A percentile compares a stretch with the other conserved stretches of the same genome.
Conservation (phyloP, 2,797 vertebrate genomes). For the Hapalemur alaotrensis region DNA sequence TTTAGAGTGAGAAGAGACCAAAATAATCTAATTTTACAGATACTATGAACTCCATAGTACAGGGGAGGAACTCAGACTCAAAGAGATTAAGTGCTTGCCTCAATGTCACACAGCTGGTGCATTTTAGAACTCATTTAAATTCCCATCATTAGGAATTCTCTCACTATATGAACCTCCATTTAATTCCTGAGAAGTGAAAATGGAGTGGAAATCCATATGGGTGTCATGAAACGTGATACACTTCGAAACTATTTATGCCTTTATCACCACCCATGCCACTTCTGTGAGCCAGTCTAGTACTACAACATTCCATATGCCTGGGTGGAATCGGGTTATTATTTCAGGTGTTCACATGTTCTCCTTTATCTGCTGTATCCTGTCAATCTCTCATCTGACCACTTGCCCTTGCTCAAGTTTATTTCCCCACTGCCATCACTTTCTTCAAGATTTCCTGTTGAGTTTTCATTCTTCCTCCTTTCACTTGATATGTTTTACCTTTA, state of each 20-base stretch:
- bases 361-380: background rate
- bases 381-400: background rate
- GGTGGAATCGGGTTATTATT: background rate
- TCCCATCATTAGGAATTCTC: background rate
- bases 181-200: slow-evolving; percentile 42
- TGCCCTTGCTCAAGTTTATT: background rate
- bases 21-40: slow-evolving; percentile 26
- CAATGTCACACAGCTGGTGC: slow-evolving; percentile 21
- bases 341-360: background rate
- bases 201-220: background rate
- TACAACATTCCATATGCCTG: background rate
- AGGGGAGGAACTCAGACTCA: background rate
- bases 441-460: background rate
- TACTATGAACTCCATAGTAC: background rate
- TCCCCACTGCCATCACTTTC: background rate
- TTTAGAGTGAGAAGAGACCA: background rate
- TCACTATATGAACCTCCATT: slow-evolving; percentile 24
- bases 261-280: background rate
- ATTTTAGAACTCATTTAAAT: slow-evolving; percentile 40
- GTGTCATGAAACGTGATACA: background rate
- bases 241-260: background rate
- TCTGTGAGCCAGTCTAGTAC: background rate
- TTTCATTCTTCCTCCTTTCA: background rate
- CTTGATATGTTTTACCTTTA: background rate
- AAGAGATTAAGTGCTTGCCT: slow-evolving; percentile 4